Evolutionary conservation across 2,797 vertebrate genomes (phyloP).

Genomic region (Cyprinodon diabolis): DNA sequence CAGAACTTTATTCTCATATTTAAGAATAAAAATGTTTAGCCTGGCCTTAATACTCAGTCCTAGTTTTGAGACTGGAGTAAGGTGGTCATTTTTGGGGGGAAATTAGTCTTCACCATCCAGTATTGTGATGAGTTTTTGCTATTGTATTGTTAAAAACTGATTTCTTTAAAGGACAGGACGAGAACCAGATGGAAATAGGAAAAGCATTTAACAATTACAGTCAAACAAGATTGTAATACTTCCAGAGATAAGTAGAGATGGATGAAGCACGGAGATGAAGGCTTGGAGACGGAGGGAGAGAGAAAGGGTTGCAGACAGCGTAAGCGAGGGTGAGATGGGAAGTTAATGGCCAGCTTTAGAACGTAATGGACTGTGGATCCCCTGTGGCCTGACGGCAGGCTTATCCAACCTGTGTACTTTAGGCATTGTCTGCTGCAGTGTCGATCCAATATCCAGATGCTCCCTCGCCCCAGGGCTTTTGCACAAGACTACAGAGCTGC

Average conservation of each 20-base stretch:
- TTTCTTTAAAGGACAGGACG: background rate
- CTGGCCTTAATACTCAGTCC: too few species aligned
- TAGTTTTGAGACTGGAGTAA: background rate
- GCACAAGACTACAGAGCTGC: conserved; percentile 30
- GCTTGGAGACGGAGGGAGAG: conserved; percentile 13
- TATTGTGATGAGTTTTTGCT: background rate
- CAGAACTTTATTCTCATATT: too few species aligned
- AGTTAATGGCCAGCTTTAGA: conserved; percentile 66
- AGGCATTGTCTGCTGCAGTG: conserved; percentile 55
- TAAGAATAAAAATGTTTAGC: too few species aligned
- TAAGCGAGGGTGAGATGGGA: conserved; percentile 39
- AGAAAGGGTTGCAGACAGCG: background rate
- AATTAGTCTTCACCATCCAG: background rate
- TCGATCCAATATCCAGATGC: conserved; percentile 65
- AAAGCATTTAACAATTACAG: conserved; percentile 25
- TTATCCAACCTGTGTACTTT: conserved; percentile 65
- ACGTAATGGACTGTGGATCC: conserved; percentile 75
- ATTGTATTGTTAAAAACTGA: background rate
- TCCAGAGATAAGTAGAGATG: conserved; percentile 36
- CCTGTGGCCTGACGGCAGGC: conserved; percentile 60
- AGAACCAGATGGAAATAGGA: conserved; percentile 23
- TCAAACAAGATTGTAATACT: conserved; percentile 19
- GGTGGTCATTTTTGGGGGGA: background rate
- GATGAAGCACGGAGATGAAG: conserved; percentile 9
- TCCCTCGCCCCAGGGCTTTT: conserved; percentile 37